Percentiles rank a stretch among this genome's conserved stretches.
phyloP scores from a whole-genome alignment of 2,888 invertebrate genomes.

The Synergus itoensis region DNA sequence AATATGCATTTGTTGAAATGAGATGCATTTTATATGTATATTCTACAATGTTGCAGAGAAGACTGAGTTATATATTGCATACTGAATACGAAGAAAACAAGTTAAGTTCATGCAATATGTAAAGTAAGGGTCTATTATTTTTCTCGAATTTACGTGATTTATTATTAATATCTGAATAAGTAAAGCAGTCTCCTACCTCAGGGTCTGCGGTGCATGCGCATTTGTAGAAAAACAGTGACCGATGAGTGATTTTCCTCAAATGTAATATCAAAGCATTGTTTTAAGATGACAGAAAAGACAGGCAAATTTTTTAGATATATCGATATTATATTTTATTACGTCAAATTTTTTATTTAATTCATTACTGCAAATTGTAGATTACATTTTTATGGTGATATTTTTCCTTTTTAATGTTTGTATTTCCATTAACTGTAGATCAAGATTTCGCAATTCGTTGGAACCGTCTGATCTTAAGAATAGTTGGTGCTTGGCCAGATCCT shows the following conservation, averaged over 20 bases:
- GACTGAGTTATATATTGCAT: no score
- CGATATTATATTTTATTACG: no score
- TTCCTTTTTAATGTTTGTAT: background rate
- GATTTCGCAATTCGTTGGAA: conserved; percentile 58
- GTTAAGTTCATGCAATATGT: conserved; percentile 1
- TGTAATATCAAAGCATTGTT: background rate
- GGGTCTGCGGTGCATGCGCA: no score
- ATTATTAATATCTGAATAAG: no score
- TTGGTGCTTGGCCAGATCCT: conserved; percentile 63
- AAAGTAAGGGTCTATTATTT: background rate
- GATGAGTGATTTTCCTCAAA: background rate
- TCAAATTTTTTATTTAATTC: no score
- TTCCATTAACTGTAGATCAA: background rate
- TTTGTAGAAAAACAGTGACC: no score
- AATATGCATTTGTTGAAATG: no score
- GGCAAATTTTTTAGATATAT: background rate
- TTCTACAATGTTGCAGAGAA: no score
- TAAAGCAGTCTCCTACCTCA: no score
- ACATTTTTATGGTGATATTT: background rate
- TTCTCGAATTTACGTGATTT: background rate
- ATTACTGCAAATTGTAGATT: no score
- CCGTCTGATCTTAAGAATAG: conserved; percentile 52
- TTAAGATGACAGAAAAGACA: background rate
- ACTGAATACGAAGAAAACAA: background rate
- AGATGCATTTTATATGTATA: no score